A percentile compares a stretch with the other conserved stretches of the same genome.
These are phyloP conservation scores for Antheraea yamamai DNA, from an alignment of 2,888 invertebrate genomes.

Conservation along the genomic window DNA sequence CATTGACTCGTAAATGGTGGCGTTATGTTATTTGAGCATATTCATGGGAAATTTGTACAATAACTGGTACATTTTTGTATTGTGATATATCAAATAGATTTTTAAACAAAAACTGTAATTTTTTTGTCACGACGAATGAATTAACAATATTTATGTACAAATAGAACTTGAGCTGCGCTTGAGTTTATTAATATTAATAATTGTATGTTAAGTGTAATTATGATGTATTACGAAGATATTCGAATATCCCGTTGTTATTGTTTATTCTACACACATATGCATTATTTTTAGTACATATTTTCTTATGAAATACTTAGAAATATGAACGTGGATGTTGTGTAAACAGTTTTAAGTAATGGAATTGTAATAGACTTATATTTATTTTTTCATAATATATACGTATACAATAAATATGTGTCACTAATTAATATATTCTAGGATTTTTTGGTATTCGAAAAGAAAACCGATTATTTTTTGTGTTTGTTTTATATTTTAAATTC, in stretches of 20 bases:
- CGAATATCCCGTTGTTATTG: background rate
- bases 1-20: background rate
- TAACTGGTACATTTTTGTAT: background rate
- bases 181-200: background rate
- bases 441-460: background rate
- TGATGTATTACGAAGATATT: background rate
- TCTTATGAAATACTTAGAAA: background rate
- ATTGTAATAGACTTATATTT: background rate
- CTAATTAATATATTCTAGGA: background rate
- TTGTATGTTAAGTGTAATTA: slow-evolving; percentile 4
- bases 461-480: background rate
- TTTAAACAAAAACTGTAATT: background rate
- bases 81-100: background rate
- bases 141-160: background rate
- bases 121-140: background rate
- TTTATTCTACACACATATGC: background rate
- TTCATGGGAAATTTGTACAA: too few species aligned
- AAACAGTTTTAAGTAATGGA: background rate
- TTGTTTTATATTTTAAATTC: background rate
- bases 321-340: background rate
- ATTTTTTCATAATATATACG: background rate
- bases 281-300: background rate
- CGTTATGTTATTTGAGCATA: background rate
- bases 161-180: slow-evolving; percentile 10
- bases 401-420: background rate